Percentiles rank a stretch among this genome's conserved stretches.
These are phyloP conservation scores for Arrhamphus sclerolepis DNA, from an alignment of 2,797 vertebrate genomes.

Conservation along the genomic window DNA sequence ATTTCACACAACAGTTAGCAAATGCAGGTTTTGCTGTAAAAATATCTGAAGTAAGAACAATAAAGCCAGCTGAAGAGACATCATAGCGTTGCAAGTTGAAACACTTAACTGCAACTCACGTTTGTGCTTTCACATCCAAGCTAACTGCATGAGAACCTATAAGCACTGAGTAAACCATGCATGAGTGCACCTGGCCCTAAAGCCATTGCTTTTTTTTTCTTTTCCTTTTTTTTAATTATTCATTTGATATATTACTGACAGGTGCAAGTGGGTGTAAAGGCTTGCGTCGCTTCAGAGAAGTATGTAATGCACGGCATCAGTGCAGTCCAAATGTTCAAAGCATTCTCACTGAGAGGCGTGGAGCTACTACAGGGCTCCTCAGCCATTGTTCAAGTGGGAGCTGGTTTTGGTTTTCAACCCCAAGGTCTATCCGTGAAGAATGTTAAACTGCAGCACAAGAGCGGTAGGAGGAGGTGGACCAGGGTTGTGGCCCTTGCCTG, in stretches of 20 bases:
- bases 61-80: slow-evolving; percentile 10
- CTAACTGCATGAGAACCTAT: slow-evolving; percentile 42
- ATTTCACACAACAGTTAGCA: slow-evolving; percentile 9
- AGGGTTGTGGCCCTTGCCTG: slow-evolving; percentile 67
- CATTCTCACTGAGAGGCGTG: slow-evolving; percentile 44
- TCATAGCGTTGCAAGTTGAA: not conserved
- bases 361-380: slow-evolving; percentile 39
- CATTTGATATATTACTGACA: slow-evolving; percentile 73
- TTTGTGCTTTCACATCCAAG: slow-evolving; percentile 5
- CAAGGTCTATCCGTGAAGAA: slow-evolving; percentile 22
- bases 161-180: slow-evolving; percentile 44
- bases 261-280: slow-evolving; percentile 70
- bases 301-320: slow-evolving; percentile 34
- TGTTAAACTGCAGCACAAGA: slow-evolving; percentile 43
- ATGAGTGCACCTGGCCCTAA: slow-evolving; percentile 37
- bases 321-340: slow-evolving; percentile 57
- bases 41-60: slow-evolving; percentile 5
- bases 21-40: slow-evolving; percentile 22
- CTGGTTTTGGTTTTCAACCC: slow-evolving; percentile 53
- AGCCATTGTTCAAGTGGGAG: slow-evolving; percentile 65
- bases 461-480: slow-evolving; percentile 47
- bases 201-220: slow-evolving; percentile 66
- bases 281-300: slow-evolving; percentile 43
- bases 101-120: slow-evolving; percentile 7
- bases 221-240: slow-evolving; percentile 65